Base-by-base conservation (phyloP, 2,888 invertebrate species). In the Sinopyrophorus schimmeli region DNA sequence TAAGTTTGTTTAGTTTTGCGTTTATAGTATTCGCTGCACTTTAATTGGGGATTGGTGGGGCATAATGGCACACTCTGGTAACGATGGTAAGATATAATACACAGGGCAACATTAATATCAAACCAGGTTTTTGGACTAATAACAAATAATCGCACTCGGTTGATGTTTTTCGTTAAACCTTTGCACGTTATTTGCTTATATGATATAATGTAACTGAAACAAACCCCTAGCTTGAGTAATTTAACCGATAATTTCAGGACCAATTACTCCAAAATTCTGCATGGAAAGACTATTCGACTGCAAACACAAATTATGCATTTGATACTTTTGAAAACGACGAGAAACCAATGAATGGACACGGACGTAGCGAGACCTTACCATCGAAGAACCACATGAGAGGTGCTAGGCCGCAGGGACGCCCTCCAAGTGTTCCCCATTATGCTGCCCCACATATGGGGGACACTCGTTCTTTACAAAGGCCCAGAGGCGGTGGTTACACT, bases 281-380 rank as follows among this genome's bases (percentile, higher is more conserved):
- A 1, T 93, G 93, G 92, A 90, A 90, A 69, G 92, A 92, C 68
- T 92, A 92, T 69, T 84, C 88, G 0, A 77, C 84, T 1, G 80
- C 85, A 1, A 90, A 89, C 72, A 91, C 90, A 0, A 93, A 92
- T 74, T 92, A 92, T 73, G 92, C 89, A 0, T 93, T 92, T 73
- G 92, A 93, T 64, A 86, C 89, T 0, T 90, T 87, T 69, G 92
- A 90, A 63, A 86, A 87, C 47, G 89, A 90, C 61, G 88, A 89
- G 67, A 87, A 87, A 64, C 68, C 65, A 49, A 51, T 44, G 15
- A 64, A 61, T 52, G 66, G 66, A 10, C 63, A 67, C 17, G 59
- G 54, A 9, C 63, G 65, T 14, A 67, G 60, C 32, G 69, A 67
- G 53, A 65, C 68, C 17, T 40, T 67, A 41, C 63, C 68, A 38